Evolutionary conservation across 2,888 invertebrate genomes (phyloP).

Genomic region (Apotomis turbidana): DNA sequence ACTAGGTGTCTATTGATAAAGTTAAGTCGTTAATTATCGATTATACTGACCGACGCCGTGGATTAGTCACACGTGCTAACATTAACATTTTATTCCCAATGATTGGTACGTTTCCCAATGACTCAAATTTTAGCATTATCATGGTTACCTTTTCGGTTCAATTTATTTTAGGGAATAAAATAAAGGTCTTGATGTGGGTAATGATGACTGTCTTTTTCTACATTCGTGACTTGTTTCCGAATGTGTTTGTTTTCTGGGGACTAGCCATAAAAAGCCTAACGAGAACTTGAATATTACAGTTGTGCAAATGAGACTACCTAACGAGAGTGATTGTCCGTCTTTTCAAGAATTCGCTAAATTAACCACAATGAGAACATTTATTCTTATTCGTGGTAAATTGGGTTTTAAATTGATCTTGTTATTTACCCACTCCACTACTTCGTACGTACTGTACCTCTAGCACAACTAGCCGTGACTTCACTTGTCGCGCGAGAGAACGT

Average conservation of each 20-base stretch:
- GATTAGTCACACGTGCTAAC: no score
- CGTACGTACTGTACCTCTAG: no score
- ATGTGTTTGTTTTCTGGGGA: slow-evolving; percentile 5
- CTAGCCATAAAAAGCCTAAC: not conserved
- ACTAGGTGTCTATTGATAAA: no score
- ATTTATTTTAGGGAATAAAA: slow-evolving; percentile 19
- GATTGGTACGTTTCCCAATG: slow-evolving; percentile 17
- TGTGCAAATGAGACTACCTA: not conserved
- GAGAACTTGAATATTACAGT: not conserved
- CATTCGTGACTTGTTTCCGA: slow-evolving; percentile 16
- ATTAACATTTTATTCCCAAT: slow-evolving; percentile 9
- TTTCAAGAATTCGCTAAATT: not conserved
- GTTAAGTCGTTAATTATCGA: no score
- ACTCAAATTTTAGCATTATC: slow-evolving; percentile 24
- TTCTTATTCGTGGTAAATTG: no score
- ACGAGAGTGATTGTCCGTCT: not conserved
- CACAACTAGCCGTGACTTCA: no score
- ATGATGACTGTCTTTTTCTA: slow-evolving; percentile 35
- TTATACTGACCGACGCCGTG: no score
- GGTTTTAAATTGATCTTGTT: no score
- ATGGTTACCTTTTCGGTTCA: slow-evolving; percentile 1
- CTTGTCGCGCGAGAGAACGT: no score
- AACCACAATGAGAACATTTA: not conserved
- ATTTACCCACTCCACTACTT: no score
- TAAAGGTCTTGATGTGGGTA: slow-evolving; percentile 16